Conservation (phyloP, 2,113 vertebrate genomes). For the Morone chrysops region DNA sequence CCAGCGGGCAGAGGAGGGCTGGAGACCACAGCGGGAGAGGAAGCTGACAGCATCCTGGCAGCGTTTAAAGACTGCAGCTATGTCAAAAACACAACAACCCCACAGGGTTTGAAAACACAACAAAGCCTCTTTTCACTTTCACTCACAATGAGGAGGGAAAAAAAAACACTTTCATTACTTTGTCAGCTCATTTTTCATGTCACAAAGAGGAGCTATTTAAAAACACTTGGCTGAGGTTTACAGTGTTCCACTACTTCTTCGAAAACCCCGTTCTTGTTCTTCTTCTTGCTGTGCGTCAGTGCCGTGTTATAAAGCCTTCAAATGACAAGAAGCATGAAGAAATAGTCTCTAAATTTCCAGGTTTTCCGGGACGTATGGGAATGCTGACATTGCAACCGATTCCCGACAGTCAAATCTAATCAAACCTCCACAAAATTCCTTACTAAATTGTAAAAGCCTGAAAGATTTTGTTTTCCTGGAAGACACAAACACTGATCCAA, state of each 20-base stretch:
- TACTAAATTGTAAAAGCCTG: neutral
- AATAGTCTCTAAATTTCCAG: too few species aligned
- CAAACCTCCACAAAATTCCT: neutral
- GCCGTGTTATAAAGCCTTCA: neutral
- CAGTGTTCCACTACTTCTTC: neutral
- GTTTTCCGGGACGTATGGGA: too few species aligned
- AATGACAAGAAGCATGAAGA: too few species aligned
- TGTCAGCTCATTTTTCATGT: conserved; percentile 13
- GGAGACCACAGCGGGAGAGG: neutral
- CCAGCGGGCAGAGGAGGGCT: neutral
- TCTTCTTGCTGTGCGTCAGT: too few species aligned
- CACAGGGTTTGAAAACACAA: neutral
- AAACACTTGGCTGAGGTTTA: neutral
- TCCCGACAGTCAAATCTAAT: neutral
- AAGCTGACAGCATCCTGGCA: neutral
- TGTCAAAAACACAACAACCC: conserved; percentile 3
- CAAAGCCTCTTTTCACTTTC: conserved; percentile 22
- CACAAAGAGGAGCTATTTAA: neutral
- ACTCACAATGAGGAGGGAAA: neutral
- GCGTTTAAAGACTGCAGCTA: neutral
- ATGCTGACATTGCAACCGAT: too few species aligned
- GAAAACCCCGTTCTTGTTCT: neutral
- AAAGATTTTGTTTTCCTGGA: neutral
- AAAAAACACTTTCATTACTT: neutral
- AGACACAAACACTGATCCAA: neutral